These are phyloP conservation scores for Melanerpes aurifrons DNA, from an alignment of 2,113 vertebrate genomes.

Conservation along the genomic window DNA sequence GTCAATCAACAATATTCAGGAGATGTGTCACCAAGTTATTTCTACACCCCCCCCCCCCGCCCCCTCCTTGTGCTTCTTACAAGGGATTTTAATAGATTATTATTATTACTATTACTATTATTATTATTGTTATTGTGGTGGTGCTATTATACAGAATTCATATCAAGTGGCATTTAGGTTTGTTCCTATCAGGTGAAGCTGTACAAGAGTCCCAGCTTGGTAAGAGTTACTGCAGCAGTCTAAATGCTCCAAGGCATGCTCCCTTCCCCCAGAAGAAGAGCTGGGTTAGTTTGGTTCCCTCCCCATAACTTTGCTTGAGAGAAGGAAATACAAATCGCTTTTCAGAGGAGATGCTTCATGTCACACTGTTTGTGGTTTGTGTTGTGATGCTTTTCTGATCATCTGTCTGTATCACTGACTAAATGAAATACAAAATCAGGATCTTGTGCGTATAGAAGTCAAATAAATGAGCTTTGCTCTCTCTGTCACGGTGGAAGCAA, in stretches of 20 bases:
- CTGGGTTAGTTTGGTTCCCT: neutral
- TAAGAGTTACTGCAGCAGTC: constrained; percentile 4
- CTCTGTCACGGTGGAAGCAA: neutral
- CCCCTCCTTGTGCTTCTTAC: neutral
- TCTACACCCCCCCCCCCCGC: neutral
- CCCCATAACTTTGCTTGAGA: neutral
- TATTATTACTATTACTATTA: no score
- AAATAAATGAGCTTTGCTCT: neutral
- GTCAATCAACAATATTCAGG: constrained; percentile 74
- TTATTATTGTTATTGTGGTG: neutral
- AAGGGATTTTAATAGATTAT: neutral
- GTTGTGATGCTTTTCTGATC: neutral
- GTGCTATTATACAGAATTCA: constrained; percentile 24
- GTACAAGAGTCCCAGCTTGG: neutral
- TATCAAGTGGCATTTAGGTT: constrained; percentile 25
- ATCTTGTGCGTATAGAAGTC: neutral
- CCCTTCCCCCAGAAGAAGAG: neutral
- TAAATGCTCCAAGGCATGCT: neutral
- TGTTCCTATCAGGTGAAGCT: constrained; percentile 22
- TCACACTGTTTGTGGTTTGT: neutral
- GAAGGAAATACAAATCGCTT: neutral
- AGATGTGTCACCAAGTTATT: constrained; percentile 38
- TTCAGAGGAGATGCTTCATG: neutral
- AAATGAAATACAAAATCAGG: neutral
- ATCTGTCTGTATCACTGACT: neutral